Evolutionary conservation across 2,888 invertebrate genomes (phyloP).

Genomic region (Lasioglossum vierecki): DNA sequence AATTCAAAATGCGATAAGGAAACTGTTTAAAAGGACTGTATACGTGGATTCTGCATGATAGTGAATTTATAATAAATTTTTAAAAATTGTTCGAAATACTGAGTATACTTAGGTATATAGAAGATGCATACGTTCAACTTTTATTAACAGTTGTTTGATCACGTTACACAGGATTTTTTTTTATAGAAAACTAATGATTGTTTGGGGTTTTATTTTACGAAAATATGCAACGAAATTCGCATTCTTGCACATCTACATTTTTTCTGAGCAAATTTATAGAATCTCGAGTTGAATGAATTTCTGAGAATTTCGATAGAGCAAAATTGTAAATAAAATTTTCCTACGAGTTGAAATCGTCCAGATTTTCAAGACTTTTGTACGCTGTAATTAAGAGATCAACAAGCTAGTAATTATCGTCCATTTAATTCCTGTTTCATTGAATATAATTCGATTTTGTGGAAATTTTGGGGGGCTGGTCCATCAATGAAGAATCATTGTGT

Average conservation of each 20-base stretch:
- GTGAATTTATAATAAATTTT: background rate
- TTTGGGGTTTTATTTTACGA: no score
- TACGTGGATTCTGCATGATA: background rate
- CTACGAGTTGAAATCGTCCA: background rate
- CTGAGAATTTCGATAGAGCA: background rate
- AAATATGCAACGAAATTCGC: background rate
- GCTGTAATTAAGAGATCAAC: background rate
- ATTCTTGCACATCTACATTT: background rate
- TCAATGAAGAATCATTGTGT: background rate
- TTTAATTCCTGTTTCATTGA: no score
- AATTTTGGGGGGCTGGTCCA: background rate
- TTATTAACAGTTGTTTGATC: background rate
- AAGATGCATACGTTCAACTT: background rate
- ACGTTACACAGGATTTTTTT: background rate
- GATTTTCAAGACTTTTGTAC: background rate
- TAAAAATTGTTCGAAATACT: background rate
- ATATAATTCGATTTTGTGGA: background rate
- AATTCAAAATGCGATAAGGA: background rate
- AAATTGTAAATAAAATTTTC: background rate
- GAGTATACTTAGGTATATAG: background rate
- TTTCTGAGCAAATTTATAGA: background rate
- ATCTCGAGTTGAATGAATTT: background rate
- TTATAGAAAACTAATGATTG: background rate
- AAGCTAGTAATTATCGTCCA: no score
- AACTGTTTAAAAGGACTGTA: background rate